These are phyloP conservation scores for Thera obeliscata DNA, from an alignment of 2,888 invertebrate species.

Conservation along the genomic window DNA sequence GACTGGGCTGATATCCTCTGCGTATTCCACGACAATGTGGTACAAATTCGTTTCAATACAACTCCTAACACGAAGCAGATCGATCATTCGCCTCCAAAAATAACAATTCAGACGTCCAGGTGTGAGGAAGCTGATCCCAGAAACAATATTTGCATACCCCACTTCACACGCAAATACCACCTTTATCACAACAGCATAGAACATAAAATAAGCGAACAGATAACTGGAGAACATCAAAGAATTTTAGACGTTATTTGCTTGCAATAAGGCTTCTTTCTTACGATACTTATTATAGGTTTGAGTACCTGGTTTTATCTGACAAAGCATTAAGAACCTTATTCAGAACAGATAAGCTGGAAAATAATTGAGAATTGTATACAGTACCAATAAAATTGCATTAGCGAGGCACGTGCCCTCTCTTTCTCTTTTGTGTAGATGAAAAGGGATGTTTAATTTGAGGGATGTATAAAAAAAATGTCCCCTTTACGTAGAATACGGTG, in stretches of 20 bases:
- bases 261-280: slow-evolving; percentile 23
- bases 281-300: slow-evolving; percentile 1
- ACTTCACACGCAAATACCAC: not conserved
- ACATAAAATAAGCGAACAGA: not conserved
- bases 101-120: slow-evolving; percentile 32
- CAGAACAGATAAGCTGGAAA: slow-evolving; percentile 10
- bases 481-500: slow-evolving; percentile 13
- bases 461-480: slow-evolving; percentile 24
- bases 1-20: not conserved
- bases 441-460: slow-evolving; percentile 29
- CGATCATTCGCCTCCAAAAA: slow-evolving; percentile 33
- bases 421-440: slow-evolving; percentile 23
- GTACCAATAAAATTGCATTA: slow-evolving; percentile 29
- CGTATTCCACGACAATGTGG: not conserved
- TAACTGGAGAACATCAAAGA: slow-evolving; percentile 3
- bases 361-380: not conserved
- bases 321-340: slow-evolving; percentile 13
- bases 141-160: slow-evolving; percentile 27
- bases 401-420: slow-evolving; percentile 24
- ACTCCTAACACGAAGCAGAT: slow-evolving; percentile 9
- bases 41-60: slow-evolving; percentile 3
- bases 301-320: slow-evolving; percentile 16
- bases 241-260: slow-evolving; percentile 18
- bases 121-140: slow-evolving; percentile 25
- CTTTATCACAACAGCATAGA: slow-evolving; percentile 18